Percentiles rank a stretch among this genome's conserved stretches.
These are phyloP conservation scores for Trematomus bernacchii DNA, from an alignment of 2,797 vertebrate species.

Conservation along the genomic window DNA sequence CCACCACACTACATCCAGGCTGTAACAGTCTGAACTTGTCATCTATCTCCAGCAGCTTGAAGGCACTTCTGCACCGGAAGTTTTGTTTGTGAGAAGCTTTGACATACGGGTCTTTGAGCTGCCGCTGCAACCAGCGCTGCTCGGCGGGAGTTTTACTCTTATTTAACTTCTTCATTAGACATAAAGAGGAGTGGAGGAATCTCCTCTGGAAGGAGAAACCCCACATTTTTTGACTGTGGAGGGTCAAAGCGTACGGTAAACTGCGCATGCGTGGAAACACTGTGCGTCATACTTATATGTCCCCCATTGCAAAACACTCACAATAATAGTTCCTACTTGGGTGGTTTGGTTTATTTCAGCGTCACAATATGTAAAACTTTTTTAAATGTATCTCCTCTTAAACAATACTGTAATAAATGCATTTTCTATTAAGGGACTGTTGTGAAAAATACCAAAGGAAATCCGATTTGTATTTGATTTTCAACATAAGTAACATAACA, in stretches of 20 bases:
- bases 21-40: constrained; percentile 85
- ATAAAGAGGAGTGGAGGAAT: constrained; percentile 76
- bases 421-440: background rate
- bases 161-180: constrained; percentile 76
- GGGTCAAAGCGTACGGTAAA: accelerated
- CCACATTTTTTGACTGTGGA: constrained; percentile 38
- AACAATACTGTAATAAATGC: background rate
- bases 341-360: background rate
- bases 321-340: constrained; percentile 44
- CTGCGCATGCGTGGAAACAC: constrained; percentile 43
- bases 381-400: no score
- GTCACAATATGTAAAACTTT: background rate
- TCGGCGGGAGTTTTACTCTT: constrained; percentile 83
- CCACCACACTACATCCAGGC: constrained; percentile 90
- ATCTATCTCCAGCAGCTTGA: constrained; percentile 94
- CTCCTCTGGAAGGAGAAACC: constrained; percentile 17
- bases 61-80: constrained; percentile 95
- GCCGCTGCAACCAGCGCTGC: constrained; percentile 89
- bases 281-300: constrained; percentile 19
- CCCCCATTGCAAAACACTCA: constrained; percentile 5
- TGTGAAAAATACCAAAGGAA: background rate
- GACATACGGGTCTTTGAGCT: constrained; percentile 92
- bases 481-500: no score
- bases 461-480: background rate
- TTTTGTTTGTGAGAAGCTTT: constrained; percentile 86